Evolutionary conservation across 2,888 invertebrate genomes (phyloP), one percentile per base, ranked within the genome.

Genomic region (Aporophyla nigra): DNA sequence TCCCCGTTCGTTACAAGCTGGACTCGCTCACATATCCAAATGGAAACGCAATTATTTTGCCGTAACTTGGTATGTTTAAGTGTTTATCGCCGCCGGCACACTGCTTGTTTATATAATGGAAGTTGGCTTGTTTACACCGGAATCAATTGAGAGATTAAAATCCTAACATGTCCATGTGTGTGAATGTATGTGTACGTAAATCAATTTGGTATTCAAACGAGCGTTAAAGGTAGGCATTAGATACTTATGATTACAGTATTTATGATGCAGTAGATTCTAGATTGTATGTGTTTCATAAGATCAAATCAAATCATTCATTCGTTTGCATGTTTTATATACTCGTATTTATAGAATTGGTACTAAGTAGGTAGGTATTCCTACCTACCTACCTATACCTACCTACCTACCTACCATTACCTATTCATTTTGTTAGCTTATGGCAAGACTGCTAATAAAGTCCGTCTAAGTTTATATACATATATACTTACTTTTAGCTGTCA

Each of bases 1-100:
- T 93, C 91, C 93, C 92, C 94, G 94, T 92, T 92, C 94, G 95
- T 94, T 95, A 93, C 94, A 93, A 93, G 91, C 95, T 92, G 94
- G 92, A 94, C 94, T 90, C 90, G 90, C 91, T 91, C 93, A 92
- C 93, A 94, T 93, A 92, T 93, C 91, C 92, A 89, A 93, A 94
- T 93, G 93, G 90, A 93, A 94, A 93, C 92, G 92, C 93, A 95
- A 95, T 96, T 94, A 95, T 95, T 94, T 93, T 91, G 84, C 90
- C 89, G 92, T 93, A 92, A 93, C 92, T 93, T 91, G 89, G 87
- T 90, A 91, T 89, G 90, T 91, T 91, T 93, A 90, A 93, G 93
- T 92, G 92, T 90, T 93, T 93, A 92, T 91, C 86, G 86, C 83
- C 72, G 83, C 74, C 76, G 81, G 82, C 80, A 87, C 85, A 74